Evolutionary conservation across 92 coral and sea anemone species (phyloP).

Genomic region (Zoanthus solanderi): DNA sequence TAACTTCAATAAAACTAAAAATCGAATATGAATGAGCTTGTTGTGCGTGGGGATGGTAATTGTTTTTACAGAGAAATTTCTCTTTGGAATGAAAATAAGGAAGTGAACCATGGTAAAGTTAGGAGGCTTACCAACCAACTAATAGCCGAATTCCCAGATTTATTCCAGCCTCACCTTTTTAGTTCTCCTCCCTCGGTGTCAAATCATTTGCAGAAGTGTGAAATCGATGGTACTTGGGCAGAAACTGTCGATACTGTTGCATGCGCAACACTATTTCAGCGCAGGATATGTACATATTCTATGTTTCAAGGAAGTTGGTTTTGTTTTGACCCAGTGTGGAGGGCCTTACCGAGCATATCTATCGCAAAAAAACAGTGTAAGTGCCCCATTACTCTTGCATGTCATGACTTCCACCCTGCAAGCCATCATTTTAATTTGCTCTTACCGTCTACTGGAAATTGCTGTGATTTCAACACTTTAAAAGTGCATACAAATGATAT

Average conservation of each 20-base stretch:
- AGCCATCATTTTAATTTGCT: background rate
- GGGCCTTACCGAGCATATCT: constrained; percentile 12
- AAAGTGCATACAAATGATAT: constrained; percentile 43
- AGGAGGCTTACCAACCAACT: constrained; percentile 40
- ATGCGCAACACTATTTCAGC: constrained; percentile 73
- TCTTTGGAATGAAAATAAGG: constrained; percentile 29
- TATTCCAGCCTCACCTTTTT: constrained; percentile 51
- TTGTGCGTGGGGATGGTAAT: constrained; percentile 48
- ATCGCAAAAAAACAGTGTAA: background rate
- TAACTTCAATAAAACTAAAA: background rate
- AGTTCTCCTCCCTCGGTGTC: constrained; percentile 28
- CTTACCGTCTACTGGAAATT: constrained; percentile 14
- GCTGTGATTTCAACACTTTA: constrained; percentile 58
- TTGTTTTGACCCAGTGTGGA: constrained; percentile 47
- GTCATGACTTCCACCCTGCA: constrained; percentile 22
- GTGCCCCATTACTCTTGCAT: constrained; percentile 68
- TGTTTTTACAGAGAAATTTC: constrained; percentile 47
- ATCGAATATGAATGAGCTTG: constrained; percentile 34
- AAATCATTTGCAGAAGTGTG: constrained; percentile 52
- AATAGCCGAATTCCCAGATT: constrained; percentile 31
- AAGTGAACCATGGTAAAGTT: constrained; percentile 31
- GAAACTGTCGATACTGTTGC: constrained; percentile 75
- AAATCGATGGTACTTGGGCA: constrained; percentile 67
- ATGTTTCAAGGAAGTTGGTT: constrained; percentile 56
- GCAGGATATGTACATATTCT: constrained; percentile 51